Evolutionary conservation across 2,888 invertebrate species (phyloP).

Genomic region (Xestia xanthographa): DNA sequence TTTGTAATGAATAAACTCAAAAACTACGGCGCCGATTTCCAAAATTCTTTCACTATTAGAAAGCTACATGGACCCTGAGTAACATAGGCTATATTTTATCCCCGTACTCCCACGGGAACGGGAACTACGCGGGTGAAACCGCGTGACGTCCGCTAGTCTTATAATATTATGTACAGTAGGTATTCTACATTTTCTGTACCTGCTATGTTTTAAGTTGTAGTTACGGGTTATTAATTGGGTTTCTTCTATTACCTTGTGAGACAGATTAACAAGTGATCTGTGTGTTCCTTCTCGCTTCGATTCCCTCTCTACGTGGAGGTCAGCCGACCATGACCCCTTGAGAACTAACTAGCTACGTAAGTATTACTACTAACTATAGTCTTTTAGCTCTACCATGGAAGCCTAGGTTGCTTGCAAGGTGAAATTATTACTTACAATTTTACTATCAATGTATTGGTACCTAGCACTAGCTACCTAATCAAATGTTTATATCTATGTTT

Average conservation of each 20-base stretch:
- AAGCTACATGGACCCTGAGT: too few species aligned
- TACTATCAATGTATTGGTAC: background rate
- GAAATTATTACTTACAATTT: background rate
- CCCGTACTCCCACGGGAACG: too few species aligned
- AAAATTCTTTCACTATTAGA: too few species aligned
- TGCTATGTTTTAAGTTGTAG: background rate
- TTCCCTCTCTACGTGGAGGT: slow-evolving; percentile 30
- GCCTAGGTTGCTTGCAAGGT: background rate
- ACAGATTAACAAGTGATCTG: background rate
- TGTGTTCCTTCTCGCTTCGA: slow-evolving; percentile 45
- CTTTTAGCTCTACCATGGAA: background rate
- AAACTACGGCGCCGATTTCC: too few species aligned
- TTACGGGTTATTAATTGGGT: background rate
- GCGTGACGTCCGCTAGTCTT: too few species aligned
- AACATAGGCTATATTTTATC: too few species aligned
- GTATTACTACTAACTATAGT: background rate
- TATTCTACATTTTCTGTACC: background rate
- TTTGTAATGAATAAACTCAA: too few species aligned
- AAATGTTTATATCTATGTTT: too few species aligned
- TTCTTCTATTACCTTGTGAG: background rate
- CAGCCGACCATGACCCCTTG: slow-evolving; percentile 42
- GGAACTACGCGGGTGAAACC: too few species aligned
- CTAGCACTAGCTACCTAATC: too few species aligned
- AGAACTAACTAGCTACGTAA: slow-evolving; percentile 14
- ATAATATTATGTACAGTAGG: background rate